These are phyloP conservation scores for Euura lappo DNA, from an alignment of 1,140 invertebrate species.

Conservation along the genomic window DNA sequence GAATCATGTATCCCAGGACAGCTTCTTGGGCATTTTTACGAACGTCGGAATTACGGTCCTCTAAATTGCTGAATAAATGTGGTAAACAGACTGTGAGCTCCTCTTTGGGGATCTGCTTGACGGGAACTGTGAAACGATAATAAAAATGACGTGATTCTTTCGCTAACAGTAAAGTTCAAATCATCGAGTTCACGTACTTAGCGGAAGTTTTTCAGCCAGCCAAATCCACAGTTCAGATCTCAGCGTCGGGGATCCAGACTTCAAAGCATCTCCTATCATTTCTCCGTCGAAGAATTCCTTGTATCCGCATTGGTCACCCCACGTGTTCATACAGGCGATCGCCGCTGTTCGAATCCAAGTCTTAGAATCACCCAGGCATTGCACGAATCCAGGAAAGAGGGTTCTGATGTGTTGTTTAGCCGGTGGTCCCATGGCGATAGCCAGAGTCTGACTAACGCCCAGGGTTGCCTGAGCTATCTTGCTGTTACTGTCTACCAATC, in stretches of 20 bases:
- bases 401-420: constrained; percentile 80
- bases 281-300: constrained; percentile 88
- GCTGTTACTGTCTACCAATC: constrained; percentile 88
- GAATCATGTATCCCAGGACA: constrained; percentile 91
- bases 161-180: background rate
- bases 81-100: constrained; percentile 82
- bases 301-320: constrained; percentile 80
- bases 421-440: constrained; percentile 79
- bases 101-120: constrained; percentile 78
- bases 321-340: constrained; percentile 81
- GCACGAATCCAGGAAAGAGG: constrained; percentile 85
- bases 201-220: constrained; percentile 81
- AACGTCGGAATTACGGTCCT: constrained; percentile 91
- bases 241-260: constrained; percentile 81
- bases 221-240: constrained; percentile 83
- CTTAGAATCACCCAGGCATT: constrained; percentile 74
- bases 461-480: constrained; percentile 86
- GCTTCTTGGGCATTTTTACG: constrained; percentile 89
- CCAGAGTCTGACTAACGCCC: constrained; percentile 80
- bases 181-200: constrained; percentile 57
- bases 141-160: constrained; percentile 15
- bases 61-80: constrained; percentile 81
- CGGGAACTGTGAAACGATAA: constrained; percentile 59
- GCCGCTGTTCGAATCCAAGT: constrained; percentile 79
- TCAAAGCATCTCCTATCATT: constrained; percentile 86